Evolutionary conservation across 2,113 vertebrate genomes (phyloP), one percentile per base, ranked within the genome.

Genomic region (Morone chrysops): DNA sequence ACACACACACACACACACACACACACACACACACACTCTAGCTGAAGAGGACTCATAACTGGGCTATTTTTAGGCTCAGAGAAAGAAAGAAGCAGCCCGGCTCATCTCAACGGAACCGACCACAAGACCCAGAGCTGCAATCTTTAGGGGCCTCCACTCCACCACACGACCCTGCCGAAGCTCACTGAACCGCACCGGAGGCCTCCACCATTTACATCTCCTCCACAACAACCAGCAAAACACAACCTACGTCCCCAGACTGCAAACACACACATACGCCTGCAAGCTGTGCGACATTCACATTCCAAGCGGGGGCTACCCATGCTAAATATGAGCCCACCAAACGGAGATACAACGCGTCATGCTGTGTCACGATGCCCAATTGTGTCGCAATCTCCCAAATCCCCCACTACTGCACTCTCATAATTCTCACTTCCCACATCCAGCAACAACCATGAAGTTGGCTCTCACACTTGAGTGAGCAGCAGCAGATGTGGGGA

Each of bases 21-120:
- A 83, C 79, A 85, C 73, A 90, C 48, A 68, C 75, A 86, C 68
- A 73, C 73, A 83, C 77, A 83, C 90, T 85, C 71, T 22, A 59
- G 60, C 70, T 78, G 79, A 73, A 69, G 60, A 80, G 80, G 77
- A 75, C 67, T 89, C 84, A 86, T 79, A 89, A 85, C 85, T 25
- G 54, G 41, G 75, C 83, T 93, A 93, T 93, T 94, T 93, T 88
- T 92, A 92, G 90, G 84, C 40, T 75, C 50, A 68, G 80, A 88
- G 75, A 70, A 63, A 72, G 70, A 72, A 74, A 65, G 47, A 67
- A 71, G 78, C 59, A 62, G 87, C 45, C 69, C 22, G 11, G 69
- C 76, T 88, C 75, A 77, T 83, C 72, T 84, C 80, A 78, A 62
- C 70, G 61, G 79, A 88, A 82, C 78, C 48, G 69, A 79, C 70